Conservation (phyloP, 2,888 invertebrate genomes). For the Gandaritis pyraliata region DNA sequence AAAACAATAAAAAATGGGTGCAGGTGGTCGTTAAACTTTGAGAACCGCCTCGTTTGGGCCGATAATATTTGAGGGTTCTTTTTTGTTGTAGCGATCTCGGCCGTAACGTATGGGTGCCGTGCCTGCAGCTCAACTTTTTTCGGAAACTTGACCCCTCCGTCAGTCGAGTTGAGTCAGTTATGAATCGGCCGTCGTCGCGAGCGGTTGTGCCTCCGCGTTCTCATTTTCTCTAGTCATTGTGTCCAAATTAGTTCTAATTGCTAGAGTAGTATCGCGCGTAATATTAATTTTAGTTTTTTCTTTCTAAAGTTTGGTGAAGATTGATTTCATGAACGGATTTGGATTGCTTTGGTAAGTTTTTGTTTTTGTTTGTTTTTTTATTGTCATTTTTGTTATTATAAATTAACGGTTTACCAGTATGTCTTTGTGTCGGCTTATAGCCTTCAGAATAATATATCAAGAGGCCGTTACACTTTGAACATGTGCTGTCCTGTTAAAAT, state of each 20-base stretch:
- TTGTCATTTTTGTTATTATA: slow-evolving; percentile 21
- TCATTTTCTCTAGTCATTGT: slow-evolving; percentile 81
- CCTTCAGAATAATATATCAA: slow-evolving; percentile 35
- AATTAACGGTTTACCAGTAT: slow-evolving; percentile 5
- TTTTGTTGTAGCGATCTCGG: slow-evolving; percentile 82
- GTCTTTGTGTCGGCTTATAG: slow-evolving; percentile 30
- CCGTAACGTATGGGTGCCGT: slow-evolving; percentile 81
- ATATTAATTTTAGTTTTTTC: slow-evolving; percentile 59
- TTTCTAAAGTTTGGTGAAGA: slow-evolving; percentile 56
- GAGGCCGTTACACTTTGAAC: slow-evolving; percentile 38
- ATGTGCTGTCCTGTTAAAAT: slow-evolving; percentile 40
- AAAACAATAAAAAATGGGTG: slow-evolving; percentile 41
- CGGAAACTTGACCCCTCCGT: slow-evolving; percentile 74
- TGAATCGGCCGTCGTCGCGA: slow-evolving; percentile 76
- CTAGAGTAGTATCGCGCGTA: slow-evolving; percentile 47
- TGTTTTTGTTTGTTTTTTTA: slow-evolving; percentile 20
- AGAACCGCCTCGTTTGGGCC: slow-evolving; percentile 59
- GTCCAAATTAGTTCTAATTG: slow-evolving; percentile 68
- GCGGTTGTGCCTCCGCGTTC: slow-evolving; percentile 72
- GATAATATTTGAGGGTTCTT: slow-evolving; percentile 81
- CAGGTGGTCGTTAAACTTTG: slow-evolving; percentile 59
- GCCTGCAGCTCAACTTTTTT: slow-evolving; percentile 71
- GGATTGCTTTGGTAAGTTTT: slow-evolving; percentile 79
- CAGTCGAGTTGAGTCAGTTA: slow-evolving; percentile 61
- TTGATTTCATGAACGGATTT: slow-evolving; percentile 80